These are phyloP conservation scores for Cryptomyrus ogoouensis DNA, from an alignment of 2,113 vertebrate species.

Conservation along the genomic window DNA sequence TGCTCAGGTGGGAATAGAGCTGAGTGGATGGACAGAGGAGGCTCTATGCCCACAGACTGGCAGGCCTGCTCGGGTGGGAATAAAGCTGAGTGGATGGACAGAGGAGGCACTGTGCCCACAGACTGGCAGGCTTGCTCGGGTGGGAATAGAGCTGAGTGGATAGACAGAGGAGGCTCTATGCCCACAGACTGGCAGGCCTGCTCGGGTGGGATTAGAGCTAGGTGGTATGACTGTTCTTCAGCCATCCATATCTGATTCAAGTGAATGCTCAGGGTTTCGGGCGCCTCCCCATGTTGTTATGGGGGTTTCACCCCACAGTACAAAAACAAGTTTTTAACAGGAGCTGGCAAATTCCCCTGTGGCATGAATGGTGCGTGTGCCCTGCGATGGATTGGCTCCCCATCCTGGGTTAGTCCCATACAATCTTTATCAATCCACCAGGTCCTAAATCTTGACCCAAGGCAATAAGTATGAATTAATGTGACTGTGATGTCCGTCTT, in stretches of 20 bases:
- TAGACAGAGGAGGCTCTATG: too few species aligned
- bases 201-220: background rate
- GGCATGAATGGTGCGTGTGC: background rate
- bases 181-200: too few species aligned
- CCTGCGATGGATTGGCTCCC: background rate
- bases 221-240: background rate
- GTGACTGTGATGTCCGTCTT: too few species aligned
- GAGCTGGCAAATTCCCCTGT: background rate
- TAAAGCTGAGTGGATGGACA: too few species aligned
- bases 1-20: too few species aligned
- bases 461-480: background rate
- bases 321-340: background rate
- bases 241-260: background rate
- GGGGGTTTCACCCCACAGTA: background rate
- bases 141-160: too few species aligned
- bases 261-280: background rate
- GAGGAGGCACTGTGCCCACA: too few species aligned
- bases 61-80: too few species aligned
- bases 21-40: too few species aligned
- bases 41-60: too few species aligned
- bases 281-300: background rate
- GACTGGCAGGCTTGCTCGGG: too few species aligned
- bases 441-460: background rate
- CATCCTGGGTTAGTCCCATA: background rate
- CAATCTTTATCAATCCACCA: background rate